Conservation (phyloP, 2,113 vertebrate genomes). For the Elachura formosa region DNA sequence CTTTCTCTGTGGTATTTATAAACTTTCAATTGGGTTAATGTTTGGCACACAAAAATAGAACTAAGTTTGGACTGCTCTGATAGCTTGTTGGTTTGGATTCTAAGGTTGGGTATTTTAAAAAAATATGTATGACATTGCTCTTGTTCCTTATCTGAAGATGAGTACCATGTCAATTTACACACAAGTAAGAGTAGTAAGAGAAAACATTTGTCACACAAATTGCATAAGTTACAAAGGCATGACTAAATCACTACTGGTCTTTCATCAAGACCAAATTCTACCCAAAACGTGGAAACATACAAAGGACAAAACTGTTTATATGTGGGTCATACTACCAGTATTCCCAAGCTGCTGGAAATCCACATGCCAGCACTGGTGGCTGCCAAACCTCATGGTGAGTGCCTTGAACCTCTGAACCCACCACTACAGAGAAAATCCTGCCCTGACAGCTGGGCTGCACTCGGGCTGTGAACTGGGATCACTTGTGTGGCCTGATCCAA, state of each 20-base stretch:
- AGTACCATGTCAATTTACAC: not conserved
- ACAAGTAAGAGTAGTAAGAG: not conserved
- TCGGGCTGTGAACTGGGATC: fast-evolving
- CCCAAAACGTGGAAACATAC: not conserved
- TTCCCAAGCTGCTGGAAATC: not conserved
- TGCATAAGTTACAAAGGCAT: not conserved
- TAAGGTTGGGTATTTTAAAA: not conserved
- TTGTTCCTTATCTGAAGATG: not conserved
- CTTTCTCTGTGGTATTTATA: not conserved
- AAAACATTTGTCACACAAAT: not conserved
- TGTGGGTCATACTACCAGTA: not conserved
- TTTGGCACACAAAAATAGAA: not conserved
- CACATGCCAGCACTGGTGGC: not conserved
- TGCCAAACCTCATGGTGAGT: no score
- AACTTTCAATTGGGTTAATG: not conserved
- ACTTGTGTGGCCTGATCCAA: not conserved
- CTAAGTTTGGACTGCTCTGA: not conserved
- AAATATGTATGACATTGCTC: not conserved
- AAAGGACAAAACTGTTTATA: not conserved
- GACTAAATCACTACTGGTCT: not conserved
- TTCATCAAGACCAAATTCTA: not conserved
- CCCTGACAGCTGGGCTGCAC: not conserved
- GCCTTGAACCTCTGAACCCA: not conserved
- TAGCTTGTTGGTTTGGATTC: not conserved
- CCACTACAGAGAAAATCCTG: not conserved